These are phyloP conservation scores for Oreocharis arfaki DNA, from an alignment of 2,113 vertebrate species.

Conservation along the genomic window DNA sequence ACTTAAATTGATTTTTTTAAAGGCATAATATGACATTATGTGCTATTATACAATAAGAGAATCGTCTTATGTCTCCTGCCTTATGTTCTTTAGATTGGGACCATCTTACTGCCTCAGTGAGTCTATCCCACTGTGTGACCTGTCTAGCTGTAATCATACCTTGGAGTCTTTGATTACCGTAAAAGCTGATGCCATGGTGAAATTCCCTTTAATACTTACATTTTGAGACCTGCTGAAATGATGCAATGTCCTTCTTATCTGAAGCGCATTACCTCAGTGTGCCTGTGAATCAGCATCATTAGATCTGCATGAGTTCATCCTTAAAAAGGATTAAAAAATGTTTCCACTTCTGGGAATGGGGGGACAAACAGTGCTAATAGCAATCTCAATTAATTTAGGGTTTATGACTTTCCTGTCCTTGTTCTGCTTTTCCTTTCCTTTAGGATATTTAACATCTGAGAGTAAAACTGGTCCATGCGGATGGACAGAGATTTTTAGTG, in stretches of 20 bases:
- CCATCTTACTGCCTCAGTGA: conserved; percentile 44
- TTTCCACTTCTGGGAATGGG: conserved; percentile 41
- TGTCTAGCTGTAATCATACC: not conserved
- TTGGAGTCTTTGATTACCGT: conserved; percentile 56
- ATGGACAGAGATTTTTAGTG: not conserved
- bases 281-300: conserved; percentile 77
- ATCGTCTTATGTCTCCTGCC: not conserved
- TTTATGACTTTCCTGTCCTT: not conserved
- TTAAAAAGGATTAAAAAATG: conserved; percentile 41
- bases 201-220: conserved; percentile 63
- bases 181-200: conserved; percentile 69
- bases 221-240: conserved; percentile 63
- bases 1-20: conserved; percentile 11
- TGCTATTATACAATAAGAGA: not conserved
- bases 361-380: not conserved
- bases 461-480: not conserved
- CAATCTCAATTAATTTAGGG: not conserved
- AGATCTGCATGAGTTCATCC: conserved; percentile 73
- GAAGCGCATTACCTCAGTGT: conserved; percentile 72
- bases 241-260: conserved; percentile 57
- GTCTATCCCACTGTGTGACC: not conserved
- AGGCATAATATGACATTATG: not conserved
- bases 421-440: not conserved
- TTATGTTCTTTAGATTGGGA: conserved; percentile 16
- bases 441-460: not conserved